Conservation (phyloP, 2,113 vertebrate species). For the Acrocephalus kingi region DNA sequence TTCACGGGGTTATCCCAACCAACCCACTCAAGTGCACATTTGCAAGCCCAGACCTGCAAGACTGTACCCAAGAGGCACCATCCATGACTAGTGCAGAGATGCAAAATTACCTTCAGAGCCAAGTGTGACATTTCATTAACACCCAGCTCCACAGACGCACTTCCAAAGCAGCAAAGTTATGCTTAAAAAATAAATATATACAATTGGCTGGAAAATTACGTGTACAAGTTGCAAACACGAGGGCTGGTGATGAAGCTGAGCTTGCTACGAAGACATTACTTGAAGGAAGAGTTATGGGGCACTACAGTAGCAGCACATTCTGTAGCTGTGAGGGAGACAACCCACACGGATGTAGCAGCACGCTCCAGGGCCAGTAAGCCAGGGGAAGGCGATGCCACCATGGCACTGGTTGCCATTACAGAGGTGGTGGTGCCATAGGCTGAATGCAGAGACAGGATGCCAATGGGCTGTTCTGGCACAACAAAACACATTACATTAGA, state of each 20-base stretch:
- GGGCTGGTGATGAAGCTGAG: not conserved
- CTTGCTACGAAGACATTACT: rapidly evolving
- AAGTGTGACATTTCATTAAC: not conserved
- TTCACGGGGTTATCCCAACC: not conserved
- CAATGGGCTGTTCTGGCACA: not conserved
- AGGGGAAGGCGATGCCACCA: not conserved
- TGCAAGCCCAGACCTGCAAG: not conserved
- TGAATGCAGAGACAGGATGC: not conserved
- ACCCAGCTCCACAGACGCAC: rapidly evolving
- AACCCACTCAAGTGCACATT: not conserved
- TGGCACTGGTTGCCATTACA: not conserved
- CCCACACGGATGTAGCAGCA: rapidly evolving
- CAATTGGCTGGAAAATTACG: not conserved
- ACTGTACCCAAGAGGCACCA: not conserved
- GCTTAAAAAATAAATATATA: not conserved
- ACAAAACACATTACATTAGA: not conserved
- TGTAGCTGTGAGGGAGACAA: not conserved
- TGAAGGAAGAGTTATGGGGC: rapidly evolving
- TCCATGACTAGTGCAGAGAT: not conserved
- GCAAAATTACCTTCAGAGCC: not conserved
- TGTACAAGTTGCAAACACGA: not conserved
- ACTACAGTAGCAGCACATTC: not conserved
- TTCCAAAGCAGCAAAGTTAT: not conserved
- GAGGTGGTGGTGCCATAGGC: not conserved
- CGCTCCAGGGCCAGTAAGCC: not conserved